Evolutionary conservation across 2,888 invertebrate genomes (phyloP).

Genomic region (Drosophila greeni): DNA sequence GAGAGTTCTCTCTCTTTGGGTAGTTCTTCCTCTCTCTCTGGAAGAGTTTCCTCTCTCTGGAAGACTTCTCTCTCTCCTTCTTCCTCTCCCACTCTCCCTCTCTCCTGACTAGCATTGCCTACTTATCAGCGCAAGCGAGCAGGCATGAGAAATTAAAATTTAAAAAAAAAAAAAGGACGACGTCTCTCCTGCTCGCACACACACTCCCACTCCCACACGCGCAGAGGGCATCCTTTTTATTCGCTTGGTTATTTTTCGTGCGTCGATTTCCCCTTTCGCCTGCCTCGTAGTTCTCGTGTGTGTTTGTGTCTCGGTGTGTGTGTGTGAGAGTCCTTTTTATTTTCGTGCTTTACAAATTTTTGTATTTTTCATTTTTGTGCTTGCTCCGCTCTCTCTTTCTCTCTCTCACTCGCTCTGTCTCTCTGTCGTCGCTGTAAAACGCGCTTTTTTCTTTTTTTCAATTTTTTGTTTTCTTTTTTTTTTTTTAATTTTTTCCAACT

Average conservation of each 20-base stretch:
- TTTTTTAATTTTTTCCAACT: slow-evolving; percentile 60
- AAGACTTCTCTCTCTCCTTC: background rate
- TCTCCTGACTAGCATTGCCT: slow-evolving; percentile 7
- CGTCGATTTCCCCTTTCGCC: slow-evolving; percentile 67
- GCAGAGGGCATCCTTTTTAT: slow-evolving; percentile 61
- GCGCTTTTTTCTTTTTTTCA: slow-evolving; percentile 18
- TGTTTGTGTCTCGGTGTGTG: slow-evolving; percentile 28
- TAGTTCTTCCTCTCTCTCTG: slow-evolving; percentile 35
- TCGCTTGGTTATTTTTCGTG: slow-evolving; percentile 63
- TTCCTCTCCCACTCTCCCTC: slow-evolving; percentile 27
- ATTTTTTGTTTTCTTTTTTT: slow-evolving; percentile 42
- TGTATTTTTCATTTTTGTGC: slow-evolving; percentile 41
- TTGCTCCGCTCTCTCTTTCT: slow-evolving; percentile 17
- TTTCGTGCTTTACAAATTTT: slow-evolving; percentile 39
- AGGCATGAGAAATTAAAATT: slow-evolving; percentile 45
- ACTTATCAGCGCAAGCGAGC: slow-evolving; percentile 26
- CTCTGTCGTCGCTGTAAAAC: slow-evolving; percentile 39
- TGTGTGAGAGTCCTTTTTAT: slow-evolving; percentile 36
- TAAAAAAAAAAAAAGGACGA: slow-evolving; percentile 26
- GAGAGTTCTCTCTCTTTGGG: too few relatives aligned
- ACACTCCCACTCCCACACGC: slow-evolving; percentile 29
- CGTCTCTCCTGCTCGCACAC: slow-evolving; percentile 22
- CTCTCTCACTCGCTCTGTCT: background rate
- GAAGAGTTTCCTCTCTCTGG: slow-evolving; percentile 21
- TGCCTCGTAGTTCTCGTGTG: slow-evolving; percentile 48